Percentiles rank a stretch among this genome's conserved stretches.
Conservation (phyloP, 2,888 invertebrate species). For the Magallana nippona region DNA sequence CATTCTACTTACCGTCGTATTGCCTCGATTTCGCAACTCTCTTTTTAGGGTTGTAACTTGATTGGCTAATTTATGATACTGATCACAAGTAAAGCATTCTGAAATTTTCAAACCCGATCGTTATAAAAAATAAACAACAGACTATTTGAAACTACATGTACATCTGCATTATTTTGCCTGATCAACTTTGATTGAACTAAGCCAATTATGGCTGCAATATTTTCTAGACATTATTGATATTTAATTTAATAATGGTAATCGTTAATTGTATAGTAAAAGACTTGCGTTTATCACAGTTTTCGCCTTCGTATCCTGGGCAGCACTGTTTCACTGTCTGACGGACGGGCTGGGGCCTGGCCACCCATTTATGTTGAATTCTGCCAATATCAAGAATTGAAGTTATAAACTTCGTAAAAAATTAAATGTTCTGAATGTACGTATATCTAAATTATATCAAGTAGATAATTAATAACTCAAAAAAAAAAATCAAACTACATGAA, state of each 20-base stretch:
- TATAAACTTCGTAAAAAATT: too few species aligned
- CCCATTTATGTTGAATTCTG: slow-evolving; percentile 29
- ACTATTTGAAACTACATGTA: too few species aligned
- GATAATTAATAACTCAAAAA: too few species aligned
- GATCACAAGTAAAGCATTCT: slow-evolving; percentile 40
- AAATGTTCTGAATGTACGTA: too few species aligned
- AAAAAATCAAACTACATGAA: too few species aligned
- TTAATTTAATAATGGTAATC: too few species aligned
- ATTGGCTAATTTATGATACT: slow-evolving; percentile 33
- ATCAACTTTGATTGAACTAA: too few species aligned
- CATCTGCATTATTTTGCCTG: too few species aligned
- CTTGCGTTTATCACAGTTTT: slow-evolving; percentile 40
- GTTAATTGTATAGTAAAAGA: background rate
- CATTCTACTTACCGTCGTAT: background rate
- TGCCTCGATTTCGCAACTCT: slow-evolving; percentile 22
- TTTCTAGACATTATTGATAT: too few species aligned
- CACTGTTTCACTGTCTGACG: slow-evolving; percentile 13
- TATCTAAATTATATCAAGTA: too few species aligned
- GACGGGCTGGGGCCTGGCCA: slow-evolving; percentile 26
- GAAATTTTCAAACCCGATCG: background rate
- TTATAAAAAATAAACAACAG: too few species aligned
- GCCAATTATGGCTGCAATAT: too few species aligned
- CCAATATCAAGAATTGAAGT: background rate
- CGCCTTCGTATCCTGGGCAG: slow-evolving; percentile 40
- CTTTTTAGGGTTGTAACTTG: slow-evolving; percentile 30